Evolutionary conservation across 2,888 invertebrate species (phyloP), one percentile per base, ranked within the genome.

Genomic region (Orchestes rusci): DNA sequence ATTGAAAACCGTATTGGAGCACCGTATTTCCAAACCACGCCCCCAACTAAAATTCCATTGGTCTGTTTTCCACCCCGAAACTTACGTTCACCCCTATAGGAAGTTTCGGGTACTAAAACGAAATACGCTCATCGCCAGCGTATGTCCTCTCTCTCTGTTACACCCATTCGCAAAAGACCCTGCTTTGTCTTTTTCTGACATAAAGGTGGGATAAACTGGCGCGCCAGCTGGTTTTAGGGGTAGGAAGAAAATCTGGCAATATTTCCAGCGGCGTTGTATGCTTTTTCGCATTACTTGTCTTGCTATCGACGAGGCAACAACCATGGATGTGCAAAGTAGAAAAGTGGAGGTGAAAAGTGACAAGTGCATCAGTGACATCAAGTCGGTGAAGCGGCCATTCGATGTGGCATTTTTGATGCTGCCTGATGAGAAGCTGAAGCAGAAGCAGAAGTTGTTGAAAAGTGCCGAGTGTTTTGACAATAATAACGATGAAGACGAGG

Each of bases 371-470:
- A 23, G 7, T 23, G 23, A 23, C 5, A 10, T 23, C 59, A 76
- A 69, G 60, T 74, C 67, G 54, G 73, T 55, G 28, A 92, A 92
- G 60, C 72, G 92, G 12, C 85, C 89, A 1, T 92, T 92, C 63
- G 91, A 92, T 64, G 91, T 92, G 7, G 91, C 91, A 1, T 92
- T 92, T 59, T 70, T 92, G 17, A 89, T 91, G 75, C 82, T 87
- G 66, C 89, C 89, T 1, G 89, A 90, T 62, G 89, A 89, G 50
- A 84, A 85, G 59, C 67, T 84, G 34, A 80, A 82, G 39, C 76
- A 80, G 34, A 79, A 79, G 55, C 67, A 73, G 23, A 79, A 80
- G 56, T 75, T 72, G 59, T 66, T 73, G 20, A 63, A 75, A 59
- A 70, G 75, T 16, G 71, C 73, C 0, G 40, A 42, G 32, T 43